Evolutionary conservation across 2,113 vertebrate species (phyloP).

Genomic region (Solea senegalensis): DNA sequence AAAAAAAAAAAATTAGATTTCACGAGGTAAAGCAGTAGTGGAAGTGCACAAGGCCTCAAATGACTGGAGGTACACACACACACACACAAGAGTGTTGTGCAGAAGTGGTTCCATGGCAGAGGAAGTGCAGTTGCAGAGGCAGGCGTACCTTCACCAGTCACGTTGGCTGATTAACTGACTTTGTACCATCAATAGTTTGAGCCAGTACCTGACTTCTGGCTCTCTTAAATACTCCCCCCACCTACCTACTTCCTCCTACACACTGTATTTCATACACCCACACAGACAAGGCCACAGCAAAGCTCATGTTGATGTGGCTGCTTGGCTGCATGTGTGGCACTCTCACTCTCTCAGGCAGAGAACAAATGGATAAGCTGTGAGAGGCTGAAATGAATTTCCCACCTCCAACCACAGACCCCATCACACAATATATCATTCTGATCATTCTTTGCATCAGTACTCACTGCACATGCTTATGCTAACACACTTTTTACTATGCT

Average conservation of each 20-base stretch:
- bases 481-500: background rate
- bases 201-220: conserved; percentile 70
- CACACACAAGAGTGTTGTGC: conserved; percentile 23
- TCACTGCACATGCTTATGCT: conserved; percentile 3
- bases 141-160: conserved; percentile 65
- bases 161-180: conserved; percentile 32
- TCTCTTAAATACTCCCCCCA: conserved; percentile 46
- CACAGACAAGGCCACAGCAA: conserved; percentile 48
- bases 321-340: conserved; percentile 36
- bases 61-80: background rate
- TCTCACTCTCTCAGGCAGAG: conserved; percentile 42
- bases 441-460: background rate
- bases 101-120: conserved; percentile 56
- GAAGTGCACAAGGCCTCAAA: conserved; percentile 21
- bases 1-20: conserved; percentile 55
- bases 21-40: conserved; percentile 36
- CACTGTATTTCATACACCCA: conserved; percentile 64
- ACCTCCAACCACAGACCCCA: conserved; percentile 36
- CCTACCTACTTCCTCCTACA: conserved; percentile 67
- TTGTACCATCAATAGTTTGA: conserved; percentile 50
- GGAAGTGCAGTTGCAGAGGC: conserved; percentile 63
- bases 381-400: conserved; percentile 37
- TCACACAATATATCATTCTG: conserved; percentile 13
- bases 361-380: conserved; percentile 50
- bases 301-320: conserved; percentile 51